Evolutionary conservation across 1,140 invertebrate genomes (phyloP).

Genomic region (Anastatus disparis): DNA sequence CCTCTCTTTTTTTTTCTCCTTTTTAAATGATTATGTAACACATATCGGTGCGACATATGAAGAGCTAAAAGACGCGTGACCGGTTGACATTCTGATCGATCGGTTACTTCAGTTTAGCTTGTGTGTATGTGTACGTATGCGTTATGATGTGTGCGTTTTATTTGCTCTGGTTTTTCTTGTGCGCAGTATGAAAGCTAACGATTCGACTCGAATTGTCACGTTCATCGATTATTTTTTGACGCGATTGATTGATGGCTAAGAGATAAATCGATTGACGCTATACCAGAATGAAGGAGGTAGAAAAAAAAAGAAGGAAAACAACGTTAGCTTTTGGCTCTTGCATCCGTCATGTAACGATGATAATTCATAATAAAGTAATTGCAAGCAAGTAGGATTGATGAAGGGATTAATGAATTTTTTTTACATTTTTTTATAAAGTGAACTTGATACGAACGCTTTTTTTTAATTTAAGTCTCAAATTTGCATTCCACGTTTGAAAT

Average conservation of each 20-base stretch:
- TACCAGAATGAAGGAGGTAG: neutral
- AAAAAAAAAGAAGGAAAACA: neutral
- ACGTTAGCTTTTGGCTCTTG: neutral
- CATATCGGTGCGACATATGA: constrained; percentile 17
- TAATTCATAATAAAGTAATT: constrained; percentile 37
- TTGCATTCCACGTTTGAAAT: neutral
- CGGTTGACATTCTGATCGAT: constrained; percentile 53
- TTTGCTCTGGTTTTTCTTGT: neutral
- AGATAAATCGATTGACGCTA: constrained; percentile 49
- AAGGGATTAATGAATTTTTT: constrained; percentile 7
- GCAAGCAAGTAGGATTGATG: constrained; percentile 17
- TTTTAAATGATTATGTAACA: constrained; percentile 40
- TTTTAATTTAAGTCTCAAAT: neutral
- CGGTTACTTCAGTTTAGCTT: constrained; percentile 44
- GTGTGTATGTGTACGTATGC: no score
- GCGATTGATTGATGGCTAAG: constrained; percentile 56
- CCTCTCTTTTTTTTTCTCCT: constrained; percentile 36
- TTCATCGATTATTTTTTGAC: constrained; percentile 60
- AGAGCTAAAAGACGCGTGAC: constrained; percentile 38
- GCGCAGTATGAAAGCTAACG: neutral
- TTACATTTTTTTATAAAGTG: no score
- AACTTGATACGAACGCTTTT: no score
- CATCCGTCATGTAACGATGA: constrained; percentile 25
- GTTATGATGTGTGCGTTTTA: no score
- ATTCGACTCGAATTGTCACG: constrained; percentile 58